A percentile compares a stretch with the other conserved stretches of the same genome.
Evolutionary conservation across 2,888 invertebrate species (phyloP).

Genomic region (Dasypogon diadema): DNA sequence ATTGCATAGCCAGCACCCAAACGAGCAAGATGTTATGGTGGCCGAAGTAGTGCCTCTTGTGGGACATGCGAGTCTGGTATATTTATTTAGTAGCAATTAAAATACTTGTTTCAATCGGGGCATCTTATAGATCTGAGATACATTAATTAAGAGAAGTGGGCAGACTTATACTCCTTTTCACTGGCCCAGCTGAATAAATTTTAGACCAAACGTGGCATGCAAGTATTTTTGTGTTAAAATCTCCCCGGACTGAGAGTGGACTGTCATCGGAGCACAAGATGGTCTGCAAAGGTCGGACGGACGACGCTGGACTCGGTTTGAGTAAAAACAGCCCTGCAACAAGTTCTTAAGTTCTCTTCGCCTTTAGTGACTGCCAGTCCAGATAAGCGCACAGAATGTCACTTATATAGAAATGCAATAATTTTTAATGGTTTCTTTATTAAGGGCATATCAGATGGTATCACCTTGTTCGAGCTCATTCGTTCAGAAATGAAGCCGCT

Average conservation of each 20-base stretch:
- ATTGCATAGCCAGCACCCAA: constrained; percentile 19
- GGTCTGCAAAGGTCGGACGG: background rate
- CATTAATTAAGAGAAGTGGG: constrained; percentile 56
- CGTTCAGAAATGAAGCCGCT: constrained; percentile 18
- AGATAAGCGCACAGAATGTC: constrained; percentile 55
- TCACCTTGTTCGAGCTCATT: constrained; percentile 25
- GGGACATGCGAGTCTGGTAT: constrained; percentile 39
- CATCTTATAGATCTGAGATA: constrained; percentile 56
- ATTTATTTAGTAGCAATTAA: constrained; percentile 53
- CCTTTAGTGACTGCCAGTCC: constrained; percentile 50
- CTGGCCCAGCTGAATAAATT: constrained; percentile 25
- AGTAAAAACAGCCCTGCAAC: background rate
- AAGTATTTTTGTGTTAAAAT: constrained; percentile 37
- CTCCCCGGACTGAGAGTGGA: constrained; percentile 7
- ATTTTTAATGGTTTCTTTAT: constrained; percentile 57
- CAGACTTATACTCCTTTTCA: constrained; percentile 31
- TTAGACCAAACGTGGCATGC: constrained; percentile 40
- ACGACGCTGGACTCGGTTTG: background rate
- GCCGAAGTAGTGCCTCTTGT: constrained; percentile 8
- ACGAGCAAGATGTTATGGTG: constrained; percentile 41
- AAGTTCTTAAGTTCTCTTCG: constrained; percentile 34
- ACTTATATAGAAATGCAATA: constrained; percentile 57
- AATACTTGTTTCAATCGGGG: constrained; percentile 52
- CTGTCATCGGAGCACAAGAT: constrained; percentile 17
- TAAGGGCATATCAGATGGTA: constrained; percentile 56